These are phyloP conservation scores for Spilarctia lutea DNA, from an alignment of 2,888 invertebrate genomes.

Conservation along the genomic window DNA sequence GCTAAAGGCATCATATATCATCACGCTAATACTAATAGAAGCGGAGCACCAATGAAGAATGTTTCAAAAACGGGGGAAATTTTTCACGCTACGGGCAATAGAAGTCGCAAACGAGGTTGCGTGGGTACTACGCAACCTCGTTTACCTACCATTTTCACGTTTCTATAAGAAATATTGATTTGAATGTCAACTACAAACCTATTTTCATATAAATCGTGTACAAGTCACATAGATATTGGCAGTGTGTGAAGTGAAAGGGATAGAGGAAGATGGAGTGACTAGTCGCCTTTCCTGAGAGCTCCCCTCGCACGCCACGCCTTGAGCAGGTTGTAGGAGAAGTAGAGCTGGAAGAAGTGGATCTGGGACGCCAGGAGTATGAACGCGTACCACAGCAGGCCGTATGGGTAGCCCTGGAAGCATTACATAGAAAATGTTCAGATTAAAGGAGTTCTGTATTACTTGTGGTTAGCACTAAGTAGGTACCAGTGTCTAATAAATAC, in stretches of 20 bases:
- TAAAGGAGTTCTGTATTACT: background rate
- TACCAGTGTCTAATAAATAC: too few relatives aligned
- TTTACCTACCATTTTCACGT: too few relatives aligned
- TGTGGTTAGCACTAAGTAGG: background rate
- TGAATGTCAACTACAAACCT: slow-evolving; percentile 7
- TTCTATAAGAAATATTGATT: background rate
- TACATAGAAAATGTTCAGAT: background rate
- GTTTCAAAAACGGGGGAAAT: too few relatives aligned
- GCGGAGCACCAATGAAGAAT: too few relatives aligned
- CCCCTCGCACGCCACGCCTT: slow-evolving; percentile 94
- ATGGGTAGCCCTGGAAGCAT: slow-evolving; percentile 92
- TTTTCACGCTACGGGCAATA: too few relatives aligned
- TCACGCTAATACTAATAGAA: too few relatives aligned
- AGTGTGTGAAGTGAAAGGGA: slow-evolving; percentile 44
- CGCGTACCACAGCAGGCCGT: slow-evolving; percentile 96
- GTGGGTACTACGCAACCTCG: too few relatives aligned
- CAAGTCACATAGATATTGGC: slow-evolving; percentile 43
- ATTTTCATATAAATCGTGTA: slow-evolving; percentile 37
- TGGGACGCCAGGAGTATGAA: slow-evolving; percentile 95
- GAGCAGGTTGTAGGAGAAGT: slow-evolving; percentile 93
- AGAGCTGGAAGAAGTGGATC: slow-evolving; percentile 94
- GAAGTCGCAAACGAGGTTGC: too few relatives aligned
- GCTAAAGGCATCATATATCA: too few relatives aligned
- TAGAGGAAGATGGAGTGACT: slow-evolving; percentile 52
- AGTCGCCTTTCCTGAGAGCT: slow-evolving; percentile 89